Base-by-base conservation (phyloP, 2,888 invertebrate genomes). In the Anthrax anthrax region DNA sequence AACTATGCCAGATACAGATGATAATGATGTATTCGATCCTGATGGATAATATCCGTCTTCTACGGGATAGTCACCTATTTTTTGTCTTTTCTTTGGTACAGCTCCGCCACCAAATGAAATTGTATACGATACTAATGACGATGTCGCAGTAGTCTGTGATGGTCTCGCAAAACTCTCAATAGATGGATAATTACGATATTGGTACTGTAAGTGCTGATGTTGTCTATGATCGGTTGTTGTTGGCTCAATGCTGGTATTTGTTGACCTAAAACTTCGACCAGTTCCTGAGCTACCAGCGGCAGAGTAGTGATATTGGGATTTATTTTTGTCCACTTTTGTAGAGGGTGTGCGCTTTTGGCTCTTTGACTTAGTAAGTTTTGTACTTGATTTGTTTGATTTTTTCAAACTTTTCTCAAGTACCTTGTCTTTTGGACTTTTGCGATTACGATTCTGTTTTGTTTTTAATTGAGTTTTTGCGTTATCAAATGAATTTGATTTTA, bases 31-130 rank as follows among this genome's bases (percentile, higher is more conserved):
- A 13, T 17, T 37, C n/a, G 46, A 41, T 19, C 18, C 27, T 12
- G 46, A 41, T 16, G 46, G 10, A n/a, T 42, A 32, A 17, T 42
- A 46, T 18, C 17, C 43, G 23, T 34, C 36, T 37, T 43, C 43
- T n/a, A 32, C 18, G 23, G 39, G 18, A 18, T 36, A 42, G 32
- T 51, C 53, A 48, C 47, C 48, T 38, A 52, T 46, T 47, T 50
- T 49, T 47, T 52, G 54, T 43, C 52, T 49, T 49, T 52, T 54
- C 38, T 54, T 54, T 45, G 54, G 54, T 39, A 51, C 47, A n/a
- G 51, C 52, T 39, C 53, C 48, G 36, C 47, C 43, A 39, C 46
- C 44, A 42, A 45, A 45, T n/a, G 47, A 17, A 43, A 50, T 43
- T 17, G 47, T 46, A 44, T 50, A 47, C 18, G 47, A 43, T 40